Evolutionary conservation across 2,113 vertebrate species (phyloP).

Genomic region (Accipiter cooperii): DNA sequence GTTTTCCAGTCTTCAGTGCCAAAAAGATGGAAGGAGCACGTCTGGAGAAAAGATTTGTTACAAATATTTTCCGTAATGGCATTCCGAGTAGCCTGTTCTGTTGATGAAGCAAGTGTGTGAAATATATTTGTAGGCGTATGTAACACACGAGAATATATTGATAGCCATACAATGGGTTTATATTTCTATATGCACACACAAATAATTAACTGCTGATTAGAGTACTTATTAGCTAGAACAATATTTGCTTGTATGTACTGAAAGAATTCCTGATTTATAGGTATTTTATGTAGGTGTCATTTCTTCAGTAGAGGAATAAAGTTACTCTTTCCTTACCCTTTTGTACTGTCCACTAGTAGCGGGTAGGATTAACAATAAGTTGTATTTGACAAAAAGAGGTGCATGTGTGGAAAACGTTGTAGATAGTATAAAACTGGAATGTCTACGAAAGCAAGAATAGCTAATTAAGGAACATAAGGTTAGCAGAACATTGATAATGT

Average conservation of each 20-base stretch:
- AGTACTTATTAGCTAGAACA: background rate
- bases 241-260: background rate
- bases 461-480: background rate
- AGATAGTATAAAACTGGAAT: background rate
- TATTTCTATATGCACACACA: background rate
- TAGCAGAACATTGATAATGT: background rate
- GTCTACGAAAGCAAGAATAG: background rate
- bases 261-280: background rate
- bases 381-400: background rate
- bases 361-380: background rate
- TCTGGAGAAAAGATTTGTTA: slow-evolving; percentile 12
- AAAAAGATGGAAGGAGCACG: background rate
- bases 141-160: background rate
- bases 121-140: background rate
- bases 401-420: background rate
- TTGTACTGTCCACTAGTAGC: background rate
- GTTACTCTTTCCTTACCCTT: background rate
- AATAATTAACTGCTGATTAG: background rate
- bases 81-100: background rate
- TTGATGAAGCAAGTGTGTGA: background rate
- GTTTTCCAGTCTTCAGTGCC: slow-evolving; percentile 25
- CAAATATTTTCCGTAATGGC: background rate
- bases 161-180: background rate
- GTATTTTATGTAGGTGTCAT: background rate
- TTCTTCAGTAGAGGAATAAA: background rate